A percentile compares a stretch with the other conserved stretches of the same genome.
These are phyloP conservation scores for Strongylocentrotus purpuratus DNA, from an alignment of 35 echinoderm and acorn worm species.

Conservation along the genomic window DNA sequence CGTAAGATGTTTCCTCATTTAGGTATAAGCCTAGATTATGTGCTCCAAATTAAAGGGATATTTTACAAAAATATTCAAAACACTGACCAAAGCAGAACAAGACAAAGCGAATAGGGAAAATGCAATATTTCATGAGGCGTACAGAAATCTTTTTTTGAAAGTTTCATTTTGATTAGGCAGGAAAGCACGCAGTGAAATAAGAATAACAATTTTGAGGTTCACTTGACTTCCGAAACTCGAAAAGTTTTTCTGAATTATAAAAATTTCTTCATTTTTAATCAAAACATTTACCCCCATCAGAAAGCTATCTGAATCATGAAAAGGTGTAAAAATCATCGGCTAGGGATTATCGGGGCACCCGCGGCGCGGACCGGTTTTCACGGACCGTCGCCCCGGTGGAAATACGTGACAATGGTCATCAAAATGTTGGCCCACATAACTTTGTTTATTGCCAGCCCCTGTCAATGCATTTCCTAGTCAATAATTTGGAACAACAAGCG, in stretches of 20 bases:
- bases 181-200: neutral
- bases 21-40: too few relatives aligned
- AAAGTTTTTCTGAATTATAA: neutral
- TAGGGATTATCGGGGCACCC: neutral
- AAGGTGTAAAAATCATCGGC: slow-evolving; percentile 15
- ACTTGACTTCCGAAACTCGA: neutral
- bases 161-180: neutral
- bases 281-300: neutral
- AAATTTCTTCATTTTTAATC: neutral
- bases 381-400: slow-evolving; percentile 22
- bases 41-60: too few relatives aligned
- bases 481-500: neutral
- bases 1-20: too few relatives aligned
- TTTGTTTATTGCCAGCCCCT: neutral
- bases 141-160: neutral
- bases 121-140: neutral
- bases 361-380: slow-evolving; percentile 7
- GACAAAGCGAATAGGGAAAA: too few relatives aligned
- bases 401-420: slow-evolving; percentile 19
- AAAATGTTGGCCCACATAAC: slow-evolving; percentile 13
- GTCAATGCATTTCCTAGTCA: neutral
- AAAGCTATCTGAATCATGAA: neutral
- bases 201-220: neutral
- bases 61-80: too few relatives aligned
- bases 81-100: too few relatives aligned